These are phyloP conservation scores for Tamandua tetradactyla DNA, from an alignment of 2,797 vertebrate genomes.

Conservation along the genomic window DNA sequence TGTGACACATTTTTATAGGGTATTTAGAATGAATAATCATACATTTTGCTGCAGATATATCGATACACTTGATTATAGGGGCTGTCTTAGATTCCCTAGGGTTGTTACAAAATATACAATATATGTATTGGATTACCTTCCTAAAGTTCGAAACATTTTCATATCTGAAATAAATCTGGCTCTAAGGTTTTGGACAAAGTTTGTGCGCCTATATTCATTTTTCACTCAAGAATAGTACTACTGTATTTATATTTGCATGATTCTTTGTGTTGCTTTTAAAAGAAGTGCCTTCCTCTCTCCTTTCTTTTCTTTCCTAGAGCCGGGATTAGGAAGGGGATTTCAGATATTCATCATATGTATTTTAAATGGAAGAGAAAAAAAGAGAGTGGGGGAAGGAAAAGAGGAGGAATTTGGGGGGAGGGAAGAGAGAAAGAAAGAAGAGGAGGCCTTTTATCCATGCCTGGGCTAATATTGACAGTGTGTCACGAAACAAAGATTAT, in stretches of 20 bases:
- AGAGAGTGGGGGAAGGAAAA: fast-evolving
- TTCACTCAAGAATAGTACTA: neutral
- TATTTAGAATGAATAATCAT: neutral
- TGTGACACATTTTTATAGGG: neutral
- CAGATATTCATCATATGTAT: no score
- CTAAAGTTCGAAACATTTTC: neutral
- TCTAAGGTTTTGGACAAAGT: neutral
- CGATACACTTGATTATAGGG: neutral
- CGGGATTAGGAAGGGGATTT: neutral
- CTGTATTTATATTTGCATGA: neutral
- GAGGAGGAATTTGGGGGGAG: fast-evolving
- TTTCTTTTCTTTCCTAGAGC: neutral
- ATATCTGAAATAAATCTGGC: neutral
- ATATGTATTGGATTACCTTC: neutral
- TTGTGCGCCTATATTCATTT: neutral
- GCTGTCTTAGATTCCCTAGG: neutral
- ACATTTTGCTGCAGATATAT: neutral
- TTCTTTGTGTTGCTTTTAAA: neutral
- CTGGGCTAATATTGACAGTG: no score
- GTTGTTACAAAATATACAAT: neutral
- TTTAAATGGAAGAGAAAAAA: no score
- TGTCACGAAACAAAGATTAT: neutral
- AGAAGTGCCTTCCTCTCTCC: neutral
- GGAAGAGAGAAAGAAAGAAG: no score
- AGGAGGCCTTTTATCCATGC: neutral